phyloP scores from a whole-genome alignment of 1,140 invertebrate species.

The Polyergus mexicanus region DNA sequence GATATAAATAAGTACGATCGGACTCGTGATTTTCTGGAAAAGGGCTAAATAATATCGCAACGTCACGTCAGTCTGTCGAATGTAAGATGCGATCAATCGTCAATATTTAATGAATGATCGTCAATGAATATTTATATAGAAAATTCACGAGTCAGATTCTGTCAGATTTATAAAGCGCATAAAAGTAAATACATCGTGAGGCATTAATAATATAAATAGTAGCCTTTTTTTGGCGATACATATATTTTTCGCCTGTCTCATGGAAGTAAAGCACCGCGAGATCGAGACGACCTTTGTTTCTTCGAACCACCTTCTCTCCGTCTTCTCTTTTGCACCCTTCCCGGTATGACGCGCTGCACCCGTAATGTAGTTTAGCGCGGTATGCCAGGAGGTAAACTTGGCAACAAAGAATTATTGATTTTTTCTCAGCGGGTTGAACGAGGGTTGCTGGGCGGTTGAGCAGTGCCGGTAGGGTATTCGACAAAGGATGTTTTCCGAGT shows the following conservation, averaged over 20 bases:
- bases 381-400: constrained; percentile 85
- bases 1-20: constrained; percentile 48
- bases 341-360: constrained; percentile 36
- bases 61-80: background rate
- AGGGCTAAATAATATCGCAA: constrained; percentile 23
- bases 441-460: constrained; percentile 84
- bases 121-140: background rate
- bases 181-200: no score
- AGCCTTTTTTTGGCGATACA: background rate
- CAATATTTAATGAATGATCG: background rate
- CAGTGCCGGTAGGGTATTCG: constrained; percentile 85
- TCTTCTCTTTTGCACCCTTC: constrained; percentile 57
- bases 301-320: background rate
- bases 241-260: background rate
- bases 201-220: no score
- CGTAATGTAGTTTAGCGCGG: constrained; percentile 82
- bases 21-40: constrained; percentile 52
- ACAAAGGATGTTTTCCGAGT: constrained; percentile 86
- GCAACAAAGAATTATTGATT: constrained; percentile 86
- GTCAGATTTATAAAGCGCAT: no score
- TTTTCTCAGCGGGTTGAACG: constrained; percentile 84
- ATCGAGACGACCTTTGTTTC: constrained; percentile 13
- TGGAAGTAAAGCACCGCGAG: background rate
- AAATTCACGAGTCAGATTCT: background rate
- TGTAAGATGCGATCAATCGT: background rate